These are phyloP conservation scores for Atractosteus spatula DNA, from an alignment of 2,113 vertebrate genomes.

Conservation along the genomic window DNA sequence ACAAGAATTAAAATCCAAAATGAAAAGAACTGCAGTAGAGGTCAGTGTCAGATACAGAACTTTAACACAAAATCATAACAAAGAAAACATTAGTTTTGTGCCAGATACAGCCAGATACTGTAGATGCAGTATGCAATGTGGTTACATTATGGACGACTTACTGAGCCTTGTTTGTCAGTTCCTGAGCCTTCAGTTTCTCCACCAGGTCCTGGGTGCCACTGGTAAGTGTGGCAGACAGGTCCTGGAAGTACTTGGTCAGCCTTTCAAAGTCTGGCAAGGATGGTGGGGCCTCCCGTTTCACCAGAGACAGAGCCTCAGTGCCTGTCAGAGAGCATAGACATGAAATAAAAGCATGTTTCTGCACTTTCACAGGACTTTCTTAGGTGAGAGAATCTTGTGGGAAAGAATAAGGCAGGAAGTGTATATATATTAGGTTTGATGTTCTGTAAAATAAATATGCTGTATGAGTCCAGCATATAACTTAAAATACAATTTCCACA, in stretches of 20 bases:
- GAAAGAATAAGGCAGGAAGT: background rate
- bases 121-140: too few relatives aligned
- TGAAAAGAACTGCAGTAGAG: too few relatives aligned
- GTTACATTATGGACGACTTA: slow-evolving; percentile 31
- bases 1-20: too few relatives aligned
- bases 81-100: too few relatives aligned
- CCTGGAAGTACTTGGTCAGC: slow-evolving; percentile 41
- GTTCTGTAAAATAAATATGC: background rate
- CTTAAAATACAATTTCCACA: too few relatives aligned
- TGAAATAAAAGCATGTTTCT: background rate
- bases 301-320: slow-evolving; percentile 46
- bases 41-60: too few relatives aligned
- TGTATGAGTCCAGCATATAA: background rate
- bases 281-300: slow-evolving; percentile 41
- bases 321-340: slow-evolving; percentile 31
- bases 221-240: slow-evolving; percentile 43
- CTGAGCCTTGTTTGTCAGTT: slow-evolving; percentile 51
- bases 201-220: slow-evolving; percentile 28
- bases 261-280: slow-evolving; percentile 34
- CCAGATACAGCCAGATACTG: too few relatives aligned
- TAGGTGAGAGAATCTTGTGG: background rate
- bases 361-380: too few relatives aligned
- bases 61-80: too few relatives aligned
- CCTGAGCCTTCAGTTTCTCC: slow-evolving; percentile 46
- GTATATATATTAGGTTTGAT: background rate